Conservation (phyloP, 1,140 invertebrate species). For the Plodia interpunctella region DNA sequence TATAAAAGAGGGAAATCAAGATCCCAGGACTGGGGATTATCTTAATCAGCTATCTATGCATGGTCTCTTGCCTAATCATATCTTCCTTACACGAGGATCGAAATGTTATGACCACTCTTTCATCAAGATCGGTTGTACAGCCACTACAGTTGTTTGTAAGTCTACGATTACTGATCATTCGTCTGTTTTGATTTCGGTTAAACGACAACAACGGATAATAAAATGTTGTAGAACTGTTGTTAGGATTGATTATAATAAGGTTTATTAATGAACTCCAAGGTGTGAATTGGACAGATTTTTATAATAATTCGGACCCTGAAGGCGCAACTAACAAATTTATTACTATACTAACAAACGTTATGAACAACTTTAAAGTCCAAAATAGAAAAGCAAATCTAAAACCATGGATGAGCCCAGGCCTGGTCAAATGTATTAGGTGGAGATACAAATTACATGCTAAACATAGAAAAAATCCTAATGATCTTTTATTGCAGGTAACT, state of each 20-base stretch:
- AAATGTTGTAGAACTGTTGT: background rate
- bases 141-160: background rate
- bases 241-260: background rate
- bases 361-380: background rate
- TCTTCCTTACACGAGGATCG: background rate
- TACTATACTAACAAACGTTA: background rate
- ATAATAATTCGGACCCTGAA: background rate
- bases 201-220: background rate
- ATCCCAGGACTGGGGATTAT: background rate
- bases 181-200: background rate
- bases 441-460: background rate
- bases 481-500: background rate
- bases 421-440: background rate
- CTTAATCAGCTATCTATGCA: background rate
- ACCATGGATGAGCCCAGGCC: slow-evolving; percentile 6
- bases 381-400: background rate
- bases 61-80: background rate
- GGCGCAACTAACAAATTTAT: background rate
- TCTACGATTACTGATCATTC: background rate
- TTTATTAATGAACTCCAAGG: background rate
- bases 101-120: slow-evolving; percentile 2
- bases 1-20: slow-evolving; percentile 4
- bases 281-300: background rate
- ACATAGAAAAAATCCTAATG: slow-evolving; percentile 4
- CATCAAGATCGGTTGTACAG: background rate